These are phyloP conservation scores for Caenorhabditis zanzibari DNA, from an alignment of 2,888 invertebrate species.

Conservation along the genomic window DNA sequence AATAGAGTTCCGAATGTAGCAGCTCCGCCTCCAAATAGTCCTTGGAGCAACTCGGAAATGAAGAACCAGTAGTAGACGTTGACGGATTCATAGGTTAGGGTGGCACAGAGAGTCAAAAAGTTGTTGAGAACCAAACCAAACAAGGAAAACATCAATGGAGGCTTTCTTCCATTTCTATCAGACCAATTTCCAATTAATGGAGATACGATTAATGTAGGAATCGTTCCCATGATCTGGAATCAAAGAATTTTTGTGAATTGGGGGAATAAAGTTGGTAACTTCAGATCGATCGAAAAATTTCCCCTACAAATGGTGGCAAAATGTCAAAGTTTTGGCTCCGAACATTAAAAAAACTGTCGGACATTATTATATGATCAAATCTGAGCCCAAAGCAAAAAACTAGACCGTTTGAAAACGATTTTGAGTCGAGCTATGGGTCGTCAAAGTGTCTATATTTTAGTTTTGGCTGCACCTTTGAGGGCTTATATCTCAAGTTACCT, in stretches of 20 bases:
- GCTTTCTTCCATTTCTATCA: constrained; percentile 74
- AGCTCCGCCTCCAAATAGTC: constrained; percentile 72
- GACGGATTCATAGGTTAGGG: constrained; percentile 73
- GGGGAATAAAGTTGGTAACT: too few relatives aligned
- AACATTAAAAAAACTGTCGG: too few relatives aligned
- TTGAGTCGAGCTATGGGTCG: too few relatives aligned
- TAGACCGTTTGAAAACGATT: too few relatives aligned
- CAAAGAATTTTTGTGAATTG: background rate
- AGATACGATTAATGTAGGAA: constrained; percentile 73
- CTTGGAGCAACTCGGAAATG: constrained; percentile 68
- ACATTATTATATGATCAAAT: too few relatives aligned
- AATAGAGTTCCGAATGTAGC: constrained; percentile 72
- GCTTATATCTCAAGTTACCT: too few relatives aligned
- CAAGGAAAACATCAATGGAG: constrained; percentile 74
- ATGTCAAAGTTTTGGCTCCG: too few relatives aligned
- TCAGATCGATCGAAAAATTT: too few relatives aligned
- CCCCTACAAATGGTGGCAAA: too few relatives aligned
- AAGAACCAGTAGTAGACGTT: constrained; percentile 77
- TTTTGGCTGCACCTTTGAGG: too few relatives aligned
- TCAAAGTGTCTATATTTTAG: too few relatives aligned
- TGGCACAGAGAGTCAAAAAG: constrained; percentile 69
- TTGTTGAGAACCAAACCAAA: constrained; percentile 70
- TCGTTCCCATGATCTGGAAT: constrained; percentile 71
- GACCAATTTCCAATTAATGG: constrained; percentile 80
- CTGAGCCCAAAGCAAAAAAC: too few relatives aligned